Percentiles rank a stretch among this genome's conserved stretches.
These are phyloP conservation scores for Drosophila insularis DNA, from an alignment of 1,140 invertebrate genomes.

Conservation along the genomic window DNA sequence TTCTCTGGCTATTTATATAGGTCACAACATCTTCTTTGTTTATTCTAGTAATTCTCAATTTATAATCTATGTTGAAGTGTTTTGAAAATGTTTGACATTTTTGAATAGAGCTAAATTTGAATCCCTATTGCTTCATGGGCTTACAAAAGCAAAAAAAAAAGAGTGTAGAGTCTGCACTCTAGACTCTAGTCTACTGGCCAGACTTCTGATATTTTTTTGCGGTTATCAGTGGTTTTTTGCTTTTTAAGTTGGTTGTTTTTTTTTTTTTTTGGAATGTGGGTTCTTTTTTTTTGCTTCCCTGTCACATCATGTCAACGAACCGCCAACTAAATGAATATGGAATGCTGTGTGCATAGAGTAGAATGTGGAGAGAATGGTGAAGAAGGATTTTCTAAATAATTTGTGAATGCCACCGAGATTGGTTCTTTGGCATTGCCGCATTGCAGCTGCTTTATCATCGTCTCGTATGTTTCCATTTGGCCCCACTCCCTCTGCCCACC, in stretches of 20 bases:
- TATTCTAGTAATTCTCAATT: too few relatives aligned
- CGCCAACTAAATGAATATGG: conserved; percentile 72
- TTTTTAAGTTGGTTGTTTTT: background rate
- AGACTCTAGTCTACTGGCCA: background rate
- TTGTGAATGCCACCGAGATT: conserved; percentile 55
- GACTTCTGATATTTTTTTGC: background rate
- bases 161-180: background rate
- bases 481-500: background rate
- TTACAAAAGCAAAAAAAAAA: background rate
- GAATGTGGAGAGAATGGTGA: conserved; percentile 23
- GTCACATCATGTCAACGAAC: conserved; percentile 67
- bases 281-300: conserved; percentile 18
- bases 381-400: conserved; percentile 72
- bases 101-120: too few relatives aligned
- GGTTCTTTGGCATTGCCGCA: conserved; percentile 16
- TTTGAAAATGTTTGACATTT: too few relatives aligned
- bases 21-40: too few relatives aligned
- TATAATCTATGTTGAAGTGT: too few relatives aligned
- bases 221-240: background rate
- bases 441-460: conserved; percentile 67
- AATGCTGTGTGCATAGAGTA: conserved; percentile 46
- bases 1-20: too few relatives aligned
- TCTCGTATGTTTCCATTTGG: conserved; percentile 73
- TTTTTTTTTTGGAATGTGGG: background rate
- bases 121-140: too few relatives aligned